These are phyloP conservation scores for Okamejei kenojei DNA, from an alignment of 2,797 vertebrate species.

Conservation along the genomic window DNA sequence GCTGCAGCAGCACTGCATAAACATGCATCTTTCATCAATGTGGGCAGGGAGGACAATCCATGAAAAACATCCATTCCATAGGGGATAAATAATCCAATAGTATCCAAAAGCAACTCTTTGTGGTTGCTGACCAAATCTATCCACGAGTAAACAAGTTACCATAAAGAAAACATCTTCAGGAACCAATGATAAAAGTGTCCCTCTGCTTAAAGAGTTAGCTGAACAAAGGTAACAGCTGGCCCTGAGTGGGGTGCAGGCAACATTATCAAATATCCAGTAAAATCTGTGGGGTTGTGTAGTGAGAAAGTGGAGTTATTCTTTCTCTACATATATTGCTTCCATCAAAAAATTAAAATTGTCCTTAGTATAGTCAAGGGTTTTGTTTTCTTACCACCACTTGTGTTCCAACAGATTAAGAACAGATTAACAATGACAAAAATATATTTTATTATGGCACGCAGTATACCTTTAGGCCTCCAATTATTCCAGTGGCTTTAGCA, in stretches of 20 bases:
- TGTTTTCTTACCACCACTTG: not conserved
- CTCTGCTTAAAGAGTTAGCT: not conserved
- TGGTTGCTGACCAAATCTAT: not conserved
- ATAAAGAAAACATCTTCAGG: not conserved
- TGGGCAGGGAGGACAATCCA: too few relatives aligned
- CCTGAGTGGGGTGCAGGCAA: not conserved
- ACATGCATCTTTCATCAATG: too few relatives aligned
- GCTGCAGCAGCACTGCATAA: too few relatives aligned
- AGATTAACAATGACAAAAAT: not conserved
- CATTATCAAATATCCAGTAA: not conserved
- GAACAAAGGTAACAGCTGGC: not conserved
- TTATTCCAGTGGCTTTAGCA: constrained; percentile 51
- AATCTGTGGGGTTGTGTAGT: not conserved
- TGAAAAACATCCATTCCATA: not conserved
- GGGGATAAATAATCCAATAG: not conserved
- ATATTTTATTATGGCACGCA: constrained; percentile 30
- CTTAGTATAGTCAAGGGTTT: not conserved
- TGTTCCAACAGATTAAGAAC: not conserved
- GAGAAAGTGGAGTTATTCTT: not conserved
- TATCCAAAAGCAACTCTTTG: too few relatives aligned
- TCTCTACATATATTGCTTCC: not conserved
- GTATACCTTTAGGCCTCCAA: constrained; percentile 7
- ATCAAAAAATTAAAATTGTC: not conserved
- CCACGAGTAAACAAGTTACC: not conserved
- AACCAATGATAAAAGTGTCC: not conserved